Conservation (phyloP, 2,888 invertebrate species). For the Caenorhabditis sinica region DNA sequence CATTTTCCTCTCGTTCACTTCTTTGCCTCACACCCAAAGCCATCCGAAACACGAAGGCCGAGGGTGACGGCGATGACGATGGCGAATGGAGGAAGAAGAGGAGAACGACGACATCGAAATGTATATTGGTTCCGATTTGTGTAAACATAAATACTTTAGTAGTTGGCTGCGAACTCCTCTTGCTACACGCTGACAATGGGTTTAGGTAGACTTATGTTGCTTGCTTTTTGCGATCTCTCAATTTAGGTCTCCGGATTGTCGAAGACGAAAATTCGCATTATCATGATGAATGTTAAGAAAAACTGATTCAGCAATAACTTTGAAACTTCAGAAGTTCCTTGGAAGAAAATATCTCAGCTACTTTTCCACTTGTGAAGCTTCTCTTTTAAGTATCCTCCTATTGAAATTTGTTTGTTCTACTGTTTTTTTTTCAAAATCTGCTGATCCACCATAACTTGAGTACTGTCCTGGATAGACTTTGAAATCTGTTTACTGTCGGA, state of each 20-base stretch:
- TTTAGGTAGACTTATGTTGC: conserved; percentile 49
- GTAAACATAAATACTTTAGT: conserved; percentile 65
- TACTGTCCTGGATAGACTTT: no score
- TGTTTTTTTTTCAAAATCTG: not conserved
- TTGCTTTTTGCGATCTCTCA: conserved; percentile 31
- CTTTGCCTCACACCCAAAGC: conserved; percentile 33
- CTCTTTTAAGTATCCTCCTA: not conserved
- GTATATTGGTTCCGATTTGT: conserved; percentile 66
- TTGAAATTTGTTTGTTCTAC: not conserved
- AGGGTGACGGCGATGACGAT: conserved; percentile 31
- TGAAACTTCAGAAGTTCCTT: not conserved
- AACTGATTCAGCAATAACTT: no score
- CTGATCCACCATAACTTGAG: no score
- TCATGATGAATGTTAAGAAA: not conserved
- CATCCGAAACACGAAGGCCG: conserved; percentile 10
- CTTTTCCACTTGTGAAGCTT: not conserved
- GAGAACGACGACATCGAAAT: conserved; percentile 38
- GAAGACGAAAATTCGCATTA: not conserved
- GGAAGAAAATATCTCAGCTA: not conserved
- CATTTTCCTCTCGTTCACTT: conserved; percentile 29
- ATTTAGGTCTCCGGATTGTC: not conserved
- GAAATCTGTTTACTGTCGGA: no score
- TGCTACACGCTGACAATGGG: conserved; percentile 38
- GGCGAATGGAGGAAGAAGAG: conserved; percentile 19
- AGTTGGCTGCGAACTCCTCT: conserved; percentile 50